Conservation (phyloP, 2,888 invertebrate species). For the Rhingia campestris region DNA sequence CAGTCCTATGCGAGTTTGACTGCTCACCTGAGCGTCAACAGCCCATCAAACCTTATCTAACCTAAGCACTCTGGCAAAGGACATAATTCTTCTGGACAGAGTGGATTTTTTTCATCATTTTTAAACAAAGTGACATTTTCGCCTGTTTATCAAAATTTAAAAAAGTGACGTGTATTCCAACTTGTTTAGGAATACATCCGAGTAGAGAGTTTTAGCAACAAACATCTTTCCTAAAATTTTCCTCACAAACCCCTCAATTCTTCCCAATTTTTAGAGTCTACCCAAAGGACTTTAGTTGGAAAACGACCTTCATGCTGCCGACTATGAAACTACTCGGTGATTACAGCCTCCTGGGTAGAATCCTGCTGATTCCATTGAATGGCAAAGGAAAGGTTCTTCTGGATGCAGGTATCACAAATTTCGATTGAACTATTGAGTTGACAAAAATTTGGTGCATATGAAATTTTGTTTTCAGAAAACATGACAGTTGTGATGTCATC, state of each 20-base stretch:
- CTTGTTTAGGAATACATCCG: no score
- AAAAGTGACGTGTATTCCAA: no score
- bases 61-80: no score
- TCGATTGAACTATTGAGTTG: no score
- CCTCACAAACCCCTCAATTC: not conserved
- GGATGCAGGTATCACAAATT: conserved; percentile 85
- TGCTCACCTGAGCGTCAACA: no score
- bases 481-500: conserved; percentile 87
- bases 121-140: no score
- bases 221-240: not conserved
- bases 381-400: conserved; percentile 88
- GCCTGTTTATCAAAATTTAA: no score
- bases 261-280: conserved; percentile 84
- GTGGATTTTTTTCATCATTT: no score
- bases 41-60: no score
- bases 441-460: not conserved
- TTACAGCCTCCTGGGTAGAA: conserved; percentile 87
- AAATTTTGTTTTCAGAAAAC: conserved; percentile 83
- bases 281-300: conserved; percentile 87
- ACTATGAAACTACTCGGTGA: conserved; percentile 88
- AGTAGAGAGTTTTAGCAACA: no score
- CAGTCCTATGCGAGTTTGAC: no score
- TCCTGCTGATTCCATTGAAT: conserved; percentile 87
- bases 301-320: conserved; percentile 87
- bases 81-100: no score